Percentiles rank a stretch among this genome's conserved stretches.
Conservation (phyloP, 2,113 vertebrate genomes). For the Pyxicephalus adspersus region DNA sequence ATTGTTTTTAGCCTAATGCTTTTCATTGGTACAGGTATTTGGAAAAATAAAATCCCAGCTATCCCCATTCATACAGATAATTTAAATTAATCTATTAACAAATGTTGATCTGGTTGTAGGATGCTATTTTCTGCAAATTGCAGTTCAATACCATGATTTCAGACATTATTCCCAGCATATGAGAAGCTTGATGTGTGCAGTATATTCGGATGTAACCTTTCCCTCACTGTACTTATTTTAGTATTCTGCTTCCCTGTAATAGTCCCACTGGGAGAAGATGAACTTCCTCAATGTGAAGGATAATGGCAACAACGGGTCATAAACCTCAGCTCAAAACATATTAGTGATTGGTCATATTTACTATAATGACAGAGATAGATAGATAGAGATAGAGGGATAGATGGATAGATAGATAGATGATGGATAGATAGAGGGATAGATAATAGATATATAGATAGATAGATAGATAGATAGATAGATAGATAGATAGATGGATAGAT, state of each 20-base stretch:
- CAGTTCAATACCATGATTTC: conserved; percentile 68
- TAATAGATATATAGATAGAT: conserved; percentile 18
- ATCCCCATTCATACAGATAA: too few relatives aligned
- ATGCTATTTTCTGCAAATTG: conserved; percentile 1
- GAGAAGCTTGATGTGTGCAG: conserved; percentile 86
- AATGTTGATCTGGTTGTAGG: background rate
- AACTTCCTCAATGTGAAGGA: conserved; percentile 88
- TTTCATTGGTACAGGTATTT: too few relatives aligned
- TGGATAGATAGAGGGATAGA: too few relatives aligned
- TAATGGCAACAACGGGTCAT: conserved; percentile 74
- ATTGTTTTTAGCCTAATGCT: too few relatives aligned
- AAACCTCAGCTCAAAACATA: background rate
- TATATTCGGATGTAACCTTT: conserved; percentile 92
- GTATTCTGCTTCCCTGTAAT: conserved; percentile 84
- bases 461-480: conserved; percentile 1
- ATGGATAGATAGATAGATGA: too few relatives aligned
- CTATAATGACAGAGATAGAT: too few relatives aligned
- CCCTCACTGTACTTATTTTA: conserved; percentile 92
- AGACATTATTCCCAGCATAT: conserved; percentile 78
- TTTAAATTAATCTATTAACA: too few relatives aligned
- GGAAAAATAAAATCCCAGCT: too few relatives aligned
- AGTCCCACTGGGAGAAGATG: conserved; percentile 82
- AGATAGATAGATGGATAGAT: background rate
- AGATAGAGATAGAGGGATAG: too few relatives aligned
- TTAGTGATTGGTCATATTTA: too few relatives aligned